These are phyloP conservation scores for Chroicocephalus ridibundus DNA, from an alignment of 2,113 vertebrate genomes.

Conservation along the genomic window DNA sequence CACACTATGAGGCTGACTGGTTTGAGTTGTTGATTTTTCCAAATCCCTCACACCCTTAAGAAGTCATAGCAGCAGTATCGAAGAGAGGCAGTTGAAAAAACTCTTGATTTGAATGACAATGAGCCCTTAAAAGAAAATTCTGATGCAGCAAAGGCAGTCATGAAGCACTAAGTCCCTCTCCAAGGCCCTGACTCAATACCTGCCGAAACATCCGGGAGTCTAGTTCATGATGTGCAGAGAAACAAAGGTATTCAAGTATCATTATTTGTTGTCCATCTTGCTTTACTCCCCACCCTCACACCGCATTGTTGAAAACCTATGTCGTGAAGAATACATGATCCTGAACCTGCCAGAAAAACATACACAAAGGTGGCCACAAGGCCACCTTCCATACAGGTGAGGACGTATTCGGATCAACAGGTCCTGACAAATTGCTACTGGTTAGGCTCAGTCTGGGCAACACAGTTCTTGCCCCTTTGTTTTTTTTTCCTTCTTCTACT, in stretches of 20 bases:
- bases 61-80: not conserved
- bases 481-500: not conserved
- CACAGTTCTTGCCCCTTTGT: not conserved
- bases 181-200: not conserved
- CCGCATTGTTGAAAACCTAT: not conserved
- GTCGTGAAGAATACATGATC: accelerated
- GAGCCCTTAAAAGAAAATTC: not conserved
- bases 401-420: not conserved
- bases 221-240: not conserved
- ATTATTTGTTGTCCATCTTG: not conserved
- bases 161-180: not conserved
- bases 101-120: not conserved
- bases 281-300: not conserved
- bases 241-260: not conserved
- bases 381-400: not conserved
- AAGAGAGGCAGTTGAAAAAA: not conserved
- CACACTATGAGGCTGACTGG: not conserved
- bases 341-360: not conserved
- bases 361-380: not conserved
- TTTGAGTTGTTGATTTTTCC: not conserved
- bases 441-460: not conserved
- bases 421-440: not conserved
- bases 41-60: not conserved
- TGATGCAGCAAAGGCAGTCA: not conserved
- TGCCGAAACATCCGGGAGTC: not conserved